Percentiles rank a stretch among this genome's conserved stretches.
Evolutionary conservation across 2,113 vertebrate species (phyloP).

Genomic region (Clarias batrachus): DNA sequence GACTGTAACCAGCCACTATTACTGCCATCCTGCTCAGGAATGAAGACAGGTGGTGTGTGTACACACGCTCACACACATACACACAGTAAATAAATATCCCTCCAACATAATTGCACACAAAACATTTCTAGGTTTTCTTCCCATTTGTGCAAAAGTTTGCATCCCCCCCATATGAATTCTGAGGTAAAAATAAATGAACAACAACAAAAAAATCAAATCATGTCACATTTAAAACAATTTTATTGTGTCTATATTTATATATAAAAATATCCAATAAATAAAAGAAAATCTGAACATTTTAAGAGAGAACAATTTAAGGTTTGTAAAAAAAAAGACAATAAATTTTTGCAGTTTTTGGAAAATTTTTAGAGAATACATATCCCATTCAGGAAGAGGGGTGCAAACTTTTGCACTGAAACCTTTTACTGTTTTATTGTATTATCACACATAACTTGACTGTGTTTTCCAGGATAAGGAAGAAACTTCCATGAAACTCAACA

Average conservation of each 20-base stretch:
- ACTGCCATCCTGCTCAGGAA: slow-evolving; percentile 65
- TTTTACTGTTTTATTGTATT: neutral
- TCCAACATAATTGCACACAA: slow-evolving; percentile 35
- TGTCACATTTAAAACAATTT: neutral
- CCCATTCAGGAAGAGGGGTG: neutral
- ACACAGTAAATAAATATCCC: neutral
- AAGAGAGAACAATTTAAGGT: neutral
- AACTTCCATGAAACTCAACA: neutral
- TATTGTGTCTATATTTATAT: neutral
- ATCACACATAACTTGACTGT: neutral
- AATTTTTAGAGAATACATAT: neutral
- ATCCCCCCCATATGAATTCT: neutral
- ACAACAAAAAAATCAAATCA: neutral
- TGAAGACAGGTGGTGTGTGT: slow-evolving; percentile 66
- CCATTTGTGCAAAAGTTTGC: neutral
- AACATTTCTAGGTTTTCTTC: neutral
- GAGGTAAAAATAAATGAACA: neutral
- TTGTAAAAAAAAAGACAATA: neutral
- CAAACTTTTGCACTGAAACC: neutral
- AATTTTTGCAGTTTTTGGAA: neutral
- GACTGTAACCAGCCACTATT: slow-evolving; percentile 52
- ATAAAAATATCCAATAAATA: neutral
- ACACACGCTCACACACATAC: slow-evolving; percentile 16
- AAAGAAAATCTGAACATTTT: neutral
- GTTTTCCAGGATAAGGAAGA: neutral